Evolutionary conservation across 2,888 invertebrate species (phyloP).

Genomic region (Coremacera marginata): DNA sequence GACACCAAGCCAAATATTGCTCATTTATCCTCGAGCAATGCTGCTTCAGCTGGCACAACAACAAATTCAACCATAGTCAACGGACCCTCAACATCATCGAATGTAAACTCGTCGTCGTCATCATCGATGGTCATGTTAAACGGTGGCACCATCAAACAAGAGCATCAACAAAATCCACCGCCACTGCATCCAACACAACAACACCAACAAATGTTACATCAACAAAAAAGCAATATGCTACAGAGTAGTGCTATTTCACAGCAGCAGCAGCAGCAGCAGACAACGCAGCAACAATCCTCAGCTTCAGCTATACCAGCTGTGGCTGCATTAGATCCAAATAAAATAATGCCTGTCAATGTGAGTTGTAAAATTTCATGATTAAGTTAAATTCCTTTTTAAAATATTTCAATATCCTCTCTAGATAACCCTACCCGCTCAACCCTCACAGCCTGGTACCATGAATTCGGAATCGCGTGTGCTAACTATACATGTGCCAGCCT

Average conservation of each 20-base stretch:
- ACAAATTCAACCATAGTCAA: constrained; percentile 30
- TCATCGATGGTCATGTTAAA: constrained; percentile 52
- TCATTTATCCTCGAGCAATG: constrained; percentile 6
- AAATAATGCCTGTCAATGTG: constrained; percentile 74
- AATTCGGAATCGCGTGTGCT: constrained; percentile 79
- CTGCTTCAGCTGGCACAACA: constrained; percentile 31
- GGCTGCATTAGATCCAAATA: constrained; percentile 71
- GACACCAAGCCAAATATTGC: constrained; percentile 54
- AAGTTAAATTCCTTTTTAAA: not conserved
- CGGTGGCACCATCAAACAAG: constrained; percentile 59
- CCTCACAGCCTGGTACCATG: constrained; percentile 79
- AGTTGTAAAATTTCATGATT: constrained; percentile 43
- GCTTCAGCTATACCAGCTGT: constrained; percentile 66
- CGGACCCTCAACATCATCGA: constrained; percentile 41
- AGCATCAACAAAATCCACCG: constrained; percentile 59
- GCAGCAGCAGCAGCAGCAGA: constrained; percentile 53
- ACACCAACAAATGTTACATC: constrained; percentile 53
- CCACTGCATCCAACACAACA: constrained; percentile 62
- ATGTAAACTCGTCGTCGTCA: constrained; percentile 20
- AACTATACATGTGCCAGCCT: constrained; percentile 91
- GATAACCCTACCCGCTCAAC: constrained; percentile 78
- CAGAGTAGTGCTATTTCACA: constrained; percentile 38
- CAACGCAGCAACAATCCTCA: constrained; percentile 51
- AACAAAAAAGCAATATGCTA: constrained; percentile 26
- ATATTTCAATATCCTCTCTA: constrained; percentile 56